Percentiles rank a stretch among this genome's conserved stretches.
Conservation (phyloP, 2,888 invertebrate genomes). For the Lepidochrysops patricia region DNA sequence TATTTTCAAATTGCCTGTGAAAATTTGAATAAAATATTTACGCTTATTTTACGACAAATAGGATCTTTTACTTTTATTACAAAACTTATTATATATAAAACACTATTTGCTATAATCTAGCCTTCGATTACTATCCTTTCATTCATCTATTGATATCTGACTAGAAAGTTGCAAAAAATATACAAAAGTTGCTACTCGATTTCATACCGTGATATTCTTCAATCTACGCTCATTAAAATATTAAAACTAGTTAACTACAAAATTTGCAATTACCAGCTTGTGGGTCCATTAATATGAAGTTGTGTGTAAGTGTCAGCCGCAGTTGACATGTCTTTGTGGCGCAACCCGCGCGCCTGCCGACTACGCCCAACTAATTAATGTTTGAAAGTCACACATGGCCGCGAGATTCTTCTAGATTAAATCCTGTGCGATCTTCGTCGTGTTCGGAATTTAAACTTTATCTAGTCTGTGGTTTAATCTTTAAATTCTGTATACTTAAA, state of each 20-base stretch:
- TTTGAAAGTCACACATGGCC: constrained; percentile 16
- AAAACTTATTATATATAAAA: no score
- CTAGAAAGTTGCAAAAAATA: no score
- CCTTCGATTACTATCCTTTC: no score
- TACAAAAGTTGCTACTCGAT: no score
- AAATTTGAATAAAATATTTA: not conserved
- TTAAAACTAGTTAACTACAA: not conserved
- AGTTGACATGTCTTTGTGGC: constrained; percentile 21
- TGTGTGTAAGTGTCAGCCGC: constrained; percentile 21
- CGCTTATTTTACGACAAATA: not conserved
- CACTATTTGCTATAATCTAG: no score
- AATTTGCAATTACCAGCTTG: constrained; percentile 12
- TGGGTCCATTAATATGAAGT: constrained; percentile 18
- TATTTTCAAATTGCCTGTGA: not conserved
- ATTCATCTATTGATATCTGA: no score
- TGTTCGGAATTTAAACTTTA: not conserved
- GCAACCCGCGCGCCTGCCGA: constrained; percentile 22
- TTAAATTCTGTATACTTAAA: no score
- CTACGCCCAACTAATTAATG: constrained; percentile 25
- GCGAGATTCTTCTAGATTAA: not conserved
- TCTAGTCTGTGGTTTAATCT: no score
- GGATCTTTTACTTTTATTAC: no score
- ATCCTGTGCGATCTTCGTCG: not conserved
- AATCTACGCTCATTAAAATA: not conserved
- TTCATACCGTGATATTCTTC: no score